phyloP scores from a whole-genome alignment of 2,113 vertebrate species.

The Prietella phreatophila region DNA sequence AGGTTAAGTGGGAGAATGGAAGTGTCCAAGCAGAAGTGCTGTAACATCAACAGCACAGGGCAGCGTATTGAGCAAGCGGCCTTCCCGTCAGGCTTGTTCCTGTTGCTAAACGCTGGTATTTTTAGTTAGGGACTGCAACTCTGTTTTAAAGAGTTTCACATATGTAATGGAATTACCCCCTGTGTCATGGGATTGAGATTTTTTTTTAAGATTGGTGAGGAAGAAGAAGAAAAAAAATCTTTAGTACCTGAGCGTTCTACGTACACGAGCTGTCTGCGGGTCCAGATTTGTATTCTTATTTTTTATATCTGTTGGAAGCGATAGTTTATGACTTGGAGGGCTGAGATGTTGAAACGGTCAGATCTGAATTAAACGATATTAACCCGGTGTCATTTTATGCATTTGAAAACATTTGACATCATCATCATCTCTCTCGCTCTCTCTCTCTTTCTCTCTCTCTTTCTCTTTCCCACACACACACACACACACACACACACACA shows the following conservation, averaged over 20 bases:
- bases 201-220: background rate
- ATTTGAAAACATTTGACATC: background rate
- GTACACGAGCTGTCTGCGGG: background rate
- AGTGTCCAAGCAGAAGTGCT: constrained; percentile 51
- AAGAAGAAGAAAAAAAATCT: background rate
- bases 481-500: too few species aligned
- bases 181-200: constrained; percentile 6
- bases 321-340: background rate
- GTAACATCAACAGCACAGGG: constrained; percentile 33
- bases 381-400: background rate
- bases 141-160: constrained; percentile 26
- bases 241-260: background rate
- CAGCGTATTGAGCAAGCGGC: constrained; percentile 41
- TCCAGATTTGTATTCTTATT: too few species aligned
- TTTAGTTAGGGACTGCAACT: constrained; percentile 35
- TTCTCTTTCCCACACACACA: background rate
- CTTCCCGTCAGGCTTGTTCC: constrained; percentile 53
- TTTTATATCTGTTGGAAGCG: background rate
- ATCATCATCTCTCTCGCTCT: background rate
- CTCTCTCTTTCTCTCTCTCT: too few species aligned
- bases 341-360: background rate
- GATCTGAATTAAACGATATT: background rate
- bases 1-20: constrained; percentile 34
- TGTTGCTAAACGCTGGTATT: constrained; percentile 59
- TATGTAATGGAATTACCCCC: constrained; percentile 17